Evolutionary conservation across 2,888 invertebrate species (phyloP), one percentile per base, ranked within the genome.

Genomic region (Ophonus ardosiacus): DNA sequence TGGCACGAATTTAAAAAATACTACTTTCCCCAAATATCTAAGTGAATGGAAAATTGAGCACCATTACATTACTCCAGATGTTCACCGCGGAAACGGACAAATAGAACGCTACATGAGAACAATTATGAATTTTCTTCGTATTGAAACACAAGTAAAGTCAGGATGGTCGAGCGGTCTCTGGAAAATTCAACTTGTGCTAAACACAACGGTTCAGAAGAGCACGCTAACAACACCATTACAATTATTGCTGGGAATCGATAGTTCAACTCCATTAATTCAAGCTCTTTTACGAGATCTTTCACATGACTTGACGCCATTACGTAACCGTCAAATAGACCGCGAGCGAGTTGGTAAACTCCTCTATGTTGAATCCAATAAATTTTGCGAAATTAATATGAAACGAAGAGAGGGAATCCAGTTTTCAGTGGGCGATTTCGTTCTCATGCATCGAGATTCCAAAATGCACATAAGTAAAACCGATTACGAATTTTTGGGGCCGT

Each of bases 91-190:
- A 17, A 87, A 87, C 74, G 86, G 85, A 6, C 87, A 88, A 57
- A 86, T 87, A 6, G 87, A 87, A 79, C 61, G 86, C 8, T 88
- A 87, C 79, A 88, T 88, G 86, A 59, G 86, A 38, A 88, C 87
- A 7, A 86, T 88, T 8, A 86, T 63, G 65, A 87, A 88, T 82
- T 71, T 88, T 21, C 18, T 87, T 24, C 82, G n/a, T n/a, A n/a
- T n/a, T n/a, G n/a, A n/a, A n/a, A n/a, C n/a, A n/a, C n/a, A n/a
- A n/a, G n/a, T n/a, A n/a, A n/a, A 86, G 86, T 76, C 86, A 86
- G 86, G 86, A 86, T 86, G 86, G 86, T 63, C 86, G 86, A 88
- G 85, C 61, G 80, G 57, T 40, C 24, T 87, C 13, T 87, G 86
- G 86, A 88, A 87, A 79, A 87, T 88, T 10, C 87, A 88, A 43